Percentiles rank a stretch among this genome's conserved stretches.
These are phyloP conservation scores for Tragelaphus imberbis DNA, from an alignment of 2,113 vertebrate species.

Conservation along the genomic window DNA sequence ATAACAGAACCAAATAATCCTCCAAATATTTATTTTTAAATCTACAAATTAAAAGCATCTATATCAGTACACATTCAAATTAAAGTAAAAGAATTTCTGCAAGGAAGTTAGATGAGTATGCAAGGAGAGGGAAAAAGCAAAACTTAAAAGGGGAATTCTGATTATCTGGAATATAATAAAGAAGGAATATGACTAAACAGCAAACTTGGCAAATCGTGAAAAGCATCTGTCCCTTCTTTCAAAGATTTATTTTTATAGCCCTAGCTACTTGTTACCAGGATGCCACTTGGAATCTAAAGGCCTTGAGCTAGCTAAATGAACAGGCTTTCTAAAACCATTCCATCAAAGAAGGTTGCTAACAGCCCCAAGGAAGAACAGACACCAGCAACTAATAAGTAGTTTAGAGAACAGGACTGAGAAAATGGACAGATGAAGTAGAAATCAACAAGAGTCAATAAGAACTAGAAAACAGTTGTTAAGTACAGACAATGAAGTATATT, in stretches of 20 bases:
- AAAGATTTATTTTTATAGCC: neutral
- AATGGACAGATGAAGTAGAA: neutral
- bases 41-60: slow-evolving; percentile 12
- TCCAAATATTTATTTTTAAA: slow-evolving; percentile 28
- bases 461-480: neutral
- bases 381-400: neutral
- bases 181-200: neutral
- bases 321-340: neutral
- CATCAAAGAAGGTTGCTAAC: neutral
- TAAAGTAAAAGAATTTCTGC: neutral
- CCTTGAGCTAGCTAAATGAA: neutral
- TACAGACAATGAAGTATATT: neutral
- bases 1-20: slow-evolving; percentile 2
- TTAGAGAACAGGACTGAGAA: neutral
- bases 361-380: neutral
- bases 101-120: neutral
- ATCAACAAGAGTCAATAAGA: neutral
- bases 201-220: neutral
- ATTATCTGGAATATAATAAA: neutral
- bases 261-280: neutral
- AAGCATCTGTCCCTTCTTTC: neutral
- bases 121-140: neutral
- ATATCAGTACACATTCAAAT: slow-evolving; percentile 4
- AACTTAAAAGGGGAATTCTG: neutral
- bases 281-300: neutral